A percentile compares a stretch with the other conserved stretches of the same genome.
These are phyloP conservation scores for Galerucella pusilla DNA, from an alignment of 2,888 invertebrate species.

Conservation along the genomic window DNA sequence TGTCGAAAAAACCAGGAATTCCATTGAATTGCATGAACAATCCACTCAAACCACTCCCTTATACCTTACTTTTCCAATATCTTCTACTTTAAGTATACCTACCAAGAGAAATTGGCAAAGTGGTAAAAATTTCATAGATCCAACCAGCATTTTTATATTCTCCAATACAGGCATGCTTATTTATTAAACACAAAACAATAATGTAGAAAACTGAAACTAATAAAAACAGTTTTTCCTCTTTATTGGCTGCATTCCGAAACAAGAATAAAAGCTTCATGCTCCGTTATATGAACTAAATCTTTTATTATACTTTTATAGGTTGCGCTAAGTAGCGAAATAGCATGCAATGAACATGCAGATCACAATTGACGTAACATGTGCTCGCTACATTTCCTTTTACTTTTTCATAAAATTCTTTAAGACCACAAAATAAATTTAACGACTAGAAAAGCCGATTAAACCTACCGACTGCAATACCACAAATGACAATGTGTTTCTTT, in stretches of 20 bases:
- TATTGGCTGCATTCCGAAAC: too few species aligned
- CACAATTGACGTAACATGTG: conserved; percentile 5
- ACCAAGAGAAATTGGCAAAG: too few species aligned
- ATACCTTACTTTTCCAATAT: too few species aligned
- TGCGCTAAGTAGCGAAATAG: not conserved
- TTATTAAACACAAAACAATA: too few species aligned
- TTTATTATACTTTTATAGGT: conserved; percentile 2
- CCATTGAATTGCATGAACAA: too few species aligned
- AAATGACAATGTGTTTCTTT: conserved; percentile 36
- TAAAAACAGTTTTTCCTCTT: not conserved
- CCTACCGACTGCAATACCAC: conserved; percentile 18
- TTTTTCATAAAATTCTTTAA: not conserved
- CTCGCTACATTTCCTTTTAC: not conserved
- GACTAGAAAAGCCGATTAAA: conserved; percentile 23
- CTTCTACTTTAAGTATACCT: too few species aligned
- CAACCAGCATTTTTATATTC: too few species aligned
- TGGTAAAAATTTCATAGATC: too few species aligned
- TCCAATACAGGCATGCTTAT: too few species aligned
- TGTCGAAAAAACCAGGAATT: too few species aligned
- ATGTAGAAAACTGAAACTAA: too few species aligned
- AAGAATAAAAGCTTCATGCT: not conserved
- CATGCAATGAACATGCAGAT: not conserved
- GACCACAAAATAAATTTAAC: conserved; percentile 25
- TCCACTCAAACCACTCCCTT: too few species aligned
- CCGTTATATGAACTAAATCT: not conserved